phyloP scores from a whole-genome alignment of 2,888 invertebrate genomes.

The Drosophila meridiana region DNA sequence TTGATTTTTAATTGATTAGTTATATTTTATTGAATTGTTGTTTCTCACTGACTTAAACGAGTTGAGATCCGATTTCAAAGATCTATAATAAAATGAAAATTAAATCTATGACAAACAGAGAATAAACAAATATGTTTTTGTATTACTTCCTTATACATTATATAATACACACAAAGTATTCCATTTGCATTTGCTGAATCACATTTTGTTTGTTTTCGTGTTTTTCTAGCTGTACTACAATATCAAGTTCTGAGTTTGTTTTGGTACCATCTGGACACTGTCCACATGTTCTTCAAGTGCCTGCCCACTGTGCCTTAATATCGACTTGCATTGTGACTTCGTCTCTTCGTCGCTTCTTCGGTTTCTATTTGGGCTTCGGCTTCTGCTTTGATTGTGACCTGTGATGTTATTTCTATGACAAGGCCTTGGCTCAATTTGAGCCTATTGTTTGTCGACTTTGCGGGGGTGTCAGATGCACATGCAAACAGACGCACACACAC shows the following conservation, averaged over 20 bases:
- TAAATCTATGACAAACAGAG: background rate
- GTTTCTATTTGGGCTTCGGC: slow-evolving; percentile 19
- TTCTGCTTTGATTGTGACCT: slow-evolving; percentile 28
- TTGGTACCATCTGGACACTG: slow-evolving; percentile 2
- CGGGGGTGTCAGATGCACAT: slow-evolving; percentile 32
- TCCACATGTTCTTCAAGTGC: slow-evolving; percentile 11
- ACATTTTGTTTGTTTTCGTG: background rate
- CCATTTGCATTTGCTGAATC: background rate
- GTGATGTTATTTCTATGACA: slow-evolving; percentile 33
- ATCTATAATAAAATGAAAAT: background rate
- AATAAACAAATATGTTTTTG: background rate
- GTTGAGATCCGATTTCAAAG: background rate
- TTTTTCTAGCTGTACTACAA: slow-evolving; percentile 2
- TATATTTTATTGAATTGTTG: background rate
- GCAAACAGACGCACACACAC: slow-evolving; percentile 6
- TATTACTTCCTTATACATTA: background rate
- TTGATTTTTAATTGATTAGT: background rate
- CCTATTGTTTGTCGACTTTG: slow-evolving; percentile 31
- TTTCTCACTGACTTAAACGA: background rate
- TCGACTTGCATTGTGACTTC: slow-evolving; percentile 35
- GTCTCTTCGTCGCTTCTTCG: slow-evolving; percentile 16
- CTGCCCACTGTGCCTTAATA: slow-evolving; percentile 33
- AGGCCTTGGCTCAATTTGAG: slow-evolving; percentile 49
- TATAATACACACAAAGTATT: background rate
- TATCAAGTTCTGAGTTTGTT: background rate